Base-by-base conservation (phyloP, 1,140 invertebrate genomes). In the Drosophila nigromelanica region DNA sequence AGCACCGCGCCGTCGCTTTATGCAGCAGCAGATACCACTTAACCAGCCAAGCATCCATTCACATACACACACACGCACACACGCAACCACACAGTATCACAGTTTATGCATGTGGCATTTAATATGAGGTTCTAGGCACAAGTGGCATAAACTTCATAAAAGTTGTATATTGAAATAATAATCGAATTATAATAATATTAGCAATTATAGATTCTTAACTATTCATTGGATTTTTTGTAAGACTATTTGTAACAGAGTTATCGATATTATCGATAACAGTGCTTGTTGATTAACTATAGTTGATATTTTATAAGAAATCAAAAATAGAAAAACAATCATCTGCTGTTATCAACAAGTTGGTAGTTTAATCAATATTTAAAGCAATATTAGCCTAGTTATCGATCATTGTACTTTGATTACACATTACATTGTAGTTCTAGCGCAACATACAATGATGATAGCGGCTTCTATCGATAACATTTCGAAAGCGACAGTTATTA, bases 11-110 rank as follows among this genome's bases (percentile, higher is more conserved):
- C 35, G 55, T 40, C 35, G 48, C 56, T 11, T n/a, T 48, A 24
- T 27, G 27, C 56, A 52, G 15, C 33, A 54, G 18, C 52, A 70
- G 66, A 39, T 43, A 62, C 64, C 64, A 69, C 71, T 73, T 69
- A 73, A 69, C 64, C 55, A 60, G 70, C 7, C 70, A 54, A 54
- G 12, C 61, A 66, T 51, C 18, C 39, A 54, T 60, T 24, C 18
- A 30, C 11, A 52, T 15, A 10, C 7, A 61, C 43, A 24, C 58
- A 48, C 50, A 15, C 39, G 33, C 14, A 4, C 15, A 40, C 14
- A 55, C 52, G 8, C 37, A 35, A 4, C 6, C 37, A 24, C n/a
- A 15, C 18, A 43, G 30, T 6, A 18, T 51, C 24, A 11, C 37
- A 43, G 10, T 10, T 30, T 8, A 42, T 7, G 39, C 39, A 33